Evolutionary conservation across 2,797 vertebrate species (phyloP).

Genomic region (Rhinella marina): DNA sequence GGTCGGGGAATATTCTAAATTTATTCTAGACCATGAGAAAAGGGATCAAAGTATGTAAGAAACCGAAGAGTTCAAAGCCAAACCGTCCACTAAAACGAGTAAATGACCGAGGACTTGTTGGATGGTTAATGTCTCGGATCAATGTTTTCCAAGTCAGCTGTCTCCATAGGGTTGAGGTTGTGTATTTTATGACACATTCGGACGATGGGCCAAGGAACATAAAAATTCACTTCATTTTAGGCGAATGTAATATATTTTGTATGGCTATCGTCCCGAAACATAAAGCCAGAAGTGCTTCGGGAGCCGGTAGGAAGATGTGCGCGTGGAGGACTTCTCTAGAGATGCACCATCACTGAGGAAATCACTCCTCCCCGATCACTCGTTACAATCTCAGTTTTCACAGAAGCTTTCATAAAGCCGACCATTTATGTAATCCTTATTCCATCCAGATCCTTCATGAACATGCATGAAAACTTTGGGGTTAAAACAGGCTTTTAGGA

Average conservation of each 20-base stretch:
- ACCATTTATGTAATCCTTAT: not conserved
- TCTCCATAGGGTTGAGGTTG: constrained; percentile 14
- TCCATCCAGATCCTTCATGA: too few relatives aligned
- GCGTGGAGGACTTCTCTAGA: constrained; percentile 11
- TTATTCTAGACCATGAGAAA: not conserved
- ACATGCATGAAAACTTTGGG: too few relatives aligned
- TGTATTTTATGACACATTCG: constrained; percentile 8
- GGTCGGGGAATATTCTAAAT: not conserved
- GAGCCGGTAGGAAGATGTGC: not conserved
- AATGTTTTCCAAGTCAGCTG: not conserved
- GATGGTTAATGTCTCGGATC: not conserved
- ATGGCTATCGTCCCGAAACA: not conserved
- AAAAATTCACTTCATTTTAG: constrained; percentile 17
- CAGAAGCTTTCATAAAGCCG: not conserved
- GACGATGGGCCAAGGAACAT: not conserved
- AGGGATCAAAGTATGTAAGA: not conserved
- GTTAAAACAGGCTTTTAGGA: too few relatives aligned
- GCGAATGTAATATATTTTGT: constrained; percentile 8
- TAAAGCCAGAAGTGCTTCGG: not conserved
- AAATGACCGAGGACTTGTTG: not conserved
- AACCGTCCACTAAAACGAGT: not conserved
- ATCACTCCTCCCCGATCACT: too few relatives aligned
- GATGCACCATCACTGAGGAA: not conserved
- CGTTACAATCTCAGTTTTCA: too few relatives aligned
- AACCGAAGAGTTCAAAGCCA: not conserved